Base-by-base conservation (phyloP, 2,888 invertebrate genomes). In the Apamea crenata region DNA sequence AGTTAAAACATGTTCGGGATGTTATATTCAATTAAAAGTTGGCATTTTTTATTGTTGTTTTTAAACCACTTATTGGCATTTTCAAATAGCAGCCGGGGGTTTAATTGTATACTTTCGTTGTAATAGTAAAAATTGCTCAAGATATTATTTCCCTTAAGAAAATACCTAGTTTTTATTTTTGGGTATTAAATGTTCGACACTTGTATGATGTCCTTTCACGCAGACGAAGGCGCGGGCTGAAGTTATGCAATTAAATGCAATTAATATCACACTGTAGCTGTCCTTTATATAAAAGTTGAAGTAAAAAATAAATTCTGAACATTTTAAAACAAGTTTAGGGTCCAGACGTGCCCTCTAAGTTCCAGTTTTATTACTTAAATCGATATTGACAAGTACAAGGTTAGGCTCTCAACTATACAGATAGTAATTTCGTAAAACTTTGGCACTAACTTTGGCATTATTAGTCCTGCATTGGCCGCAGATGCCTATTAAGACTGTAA, bases 371-470 rank as follows among this genome's bases (percentile, higher is more conserved):
- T 76, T 69, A 81, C 44, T 66, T 66, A 69, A 83, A 81, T 81
- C 40, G 59, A 66, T 85, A 85, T 74, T 72, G 81, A 85, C 83
- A 85, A 50, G 65, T 56, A 83, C 77, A 72, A 65, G 65, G 65
- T 59, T 81, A 68, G 53, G 67, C 75, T 82, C 40, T 82, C 59
- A 63, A 81, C 47, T 77, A 14, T 66, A 47, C 67, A 66, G 12
- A 70, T 44, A 81, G 75, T 78, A 75, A 82, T 78, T 83, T 78
- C 21, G 66, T 76, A 81, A 77, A 81, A 81, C 82, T 85, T 82
- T 53, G 25, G 73, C 10, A 67, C 81, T 89, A 83, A 83, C 78
- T 83, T 83, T 50, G 75, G 12, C 72, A 73, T 72, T 83, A 78
- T 82, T 80, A 80, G 78, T 69, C 21, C 74, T 81, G 66, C 59